Conservation (phyloP, 2,113 vertebrate species). For the Hystrix brachyura region DNA sequence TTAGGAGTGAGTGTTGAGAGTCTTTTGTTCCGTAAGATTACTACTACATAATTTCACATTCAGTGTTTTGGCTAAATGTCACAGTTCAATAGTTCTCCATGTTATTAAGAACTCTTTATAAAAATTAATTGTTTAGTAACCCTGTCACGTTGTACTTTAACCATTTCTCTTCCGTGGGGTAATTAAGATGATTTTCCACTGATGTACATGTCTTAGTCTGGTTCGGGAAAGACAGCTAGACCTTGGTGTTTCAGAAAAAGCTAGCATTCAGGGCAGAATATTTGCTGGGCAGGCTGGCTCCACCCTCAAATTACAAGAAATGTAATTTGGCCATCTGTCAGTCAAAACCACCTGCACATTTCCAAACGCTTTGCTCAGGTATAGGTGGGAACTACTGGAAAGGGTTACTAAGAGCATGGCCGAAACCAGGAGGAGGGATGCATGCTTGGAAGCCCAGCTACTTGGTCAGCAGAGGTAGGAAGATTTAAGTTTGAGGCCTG, state of each 20-base stretch:
- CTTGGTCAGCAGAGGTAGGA: neutral
- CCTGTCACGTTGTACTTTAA: neutral
- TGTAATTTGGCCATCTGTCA: neutral
- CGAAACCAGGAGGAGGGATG: neutral
- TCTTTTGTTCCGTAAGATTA: neutral
- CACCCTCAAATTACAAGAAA: neutral
- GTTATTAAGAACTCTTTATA: neutral
- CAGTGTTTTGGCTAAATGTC: slow-evolving; percentile 30
- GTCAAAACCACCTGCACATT: neutral
- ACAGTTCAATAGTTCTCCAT: neutral
- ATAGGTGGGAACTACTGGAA: neutral
- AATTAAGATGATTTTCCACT: neutral
- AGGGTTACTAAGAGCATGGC: neutral
- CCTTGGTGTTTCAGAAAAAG: neutral
- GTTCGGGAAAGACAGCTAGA: neutral
- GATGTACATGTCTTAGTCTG: neutral
- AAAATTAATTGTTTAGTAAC: neutral
- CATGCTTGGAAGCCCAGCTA: neutral
- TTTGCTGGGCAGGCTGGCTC: neutral
- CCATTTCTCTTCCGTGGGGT: neutral
- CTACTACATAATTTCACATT: neutral
- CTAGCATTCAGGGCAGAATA: neutral
- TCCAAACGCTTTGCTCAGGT: neutral
- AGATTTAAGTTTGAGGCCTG: neutral
- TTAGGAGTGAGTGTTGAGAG: neutral